Evolutionary conservation across 2,888 invertebrate genomes (phyloP).

Genomic region (Heliothis peltigera): DNA sequence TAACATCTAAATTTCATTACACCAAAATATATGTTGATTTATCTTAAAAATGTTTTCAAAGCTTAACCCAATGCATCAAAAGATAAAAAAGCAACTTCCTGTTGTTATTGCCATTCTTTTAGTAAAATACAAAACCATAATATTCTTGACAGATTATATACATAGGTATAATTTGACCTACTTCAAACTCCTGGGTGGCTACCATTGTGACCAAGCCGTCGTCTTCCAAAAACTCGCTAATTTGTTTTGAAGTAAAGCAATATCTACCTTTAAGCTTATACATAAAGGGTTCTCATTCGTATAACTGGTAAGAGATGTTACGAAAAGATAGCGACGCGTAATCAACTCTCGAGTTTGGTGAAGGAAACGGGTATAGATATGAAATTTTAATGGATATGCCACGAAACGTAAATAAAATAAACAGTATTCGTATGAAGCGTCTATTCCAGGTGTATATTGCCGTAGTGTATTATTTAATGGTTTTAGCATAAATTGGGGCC

Average conservation of each 20-base stretch:
- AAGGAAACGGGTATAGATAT: constrained; percentile 65
- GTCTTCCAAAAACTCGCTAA: constrained; percentile 63
- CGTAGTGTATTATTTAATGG: constrained; percentile 12
- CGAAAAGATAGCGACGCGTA: constrained; percentile 66
- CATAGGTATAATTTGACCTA: constrained; percentile 52
- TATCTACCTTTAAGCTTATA: constrained; percentile 20
- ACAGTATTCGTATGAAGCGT: constrained; percentile 33
- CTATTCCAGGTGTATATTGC: constrained; percentile 15
- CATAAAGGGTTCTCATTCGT: constrained; percentile 36
- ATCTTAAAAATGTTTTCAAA: too few species aligned
- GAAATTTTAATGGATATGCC: constrained; percentile 61
- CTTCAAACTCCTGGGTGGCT: constrained; percentile 60
- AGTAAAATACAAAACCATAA: constrained; percentile 32
- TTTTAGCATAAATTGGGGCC: constrained; percentile 8
- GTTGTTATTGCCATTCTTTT: constrained; percentile 24
- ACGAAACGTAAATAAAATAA: constrained; percentile 53
- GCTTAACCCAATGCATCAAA: constrained; percentile 3
- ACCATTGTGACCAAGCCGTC: constrained; percentile 65
- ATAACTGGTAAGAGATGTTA: constrained; percentile 36
- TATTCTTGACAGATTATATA: constrained; percentile 24
- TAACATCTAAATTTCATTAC: not conserved
- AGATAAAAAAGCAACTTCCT: constrained; percentile 26
- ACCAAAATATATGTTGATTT: too few species aligned
- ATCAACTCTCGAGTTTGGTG: constrained; percentile 66
- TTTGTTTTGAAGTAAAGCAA: constrained; percentile 36